Evolutionary conservation across 2,888 invertebrate species (phyloP).

Genomic region (Pandemis corylana): DNA sequence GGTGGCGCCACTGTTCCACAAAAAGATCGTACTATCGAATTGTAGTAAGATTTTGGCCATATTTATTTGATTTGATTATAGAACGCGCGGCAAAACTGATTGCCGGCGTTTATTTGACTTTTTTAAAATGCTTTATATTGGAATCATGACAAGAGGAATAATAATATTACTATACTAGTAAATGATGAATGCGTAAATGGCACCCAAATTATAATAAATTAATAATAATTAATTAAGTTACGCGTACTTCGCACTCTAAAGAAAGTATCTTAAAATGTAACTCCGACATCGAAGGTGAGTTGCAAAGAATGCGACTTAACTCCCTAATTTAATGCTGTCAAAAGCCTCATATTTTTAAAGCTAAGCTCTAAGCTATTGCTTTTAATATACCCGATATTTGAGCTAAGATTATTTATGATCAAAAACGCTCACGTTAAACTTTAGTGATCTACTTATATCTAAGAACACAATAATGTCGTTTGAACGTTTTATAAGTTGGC

Average conservation of each 20-base stretch:
- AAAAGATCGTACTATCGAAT: too few species aligned
- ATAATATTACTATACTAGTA: too few species aligned
- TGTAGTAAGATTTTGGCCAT: too few species aligned
- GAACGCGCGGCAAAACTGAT: too few species aligned
- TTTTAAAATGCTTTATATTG: too few species aligned
- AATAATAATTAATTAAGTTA: not conserved
- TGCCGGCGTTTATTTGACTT: too few species aligned
- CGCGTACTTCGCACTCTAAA: not conserved
- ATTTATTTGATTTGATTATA: too few species aligned
- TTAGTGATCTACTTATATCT: slow-evolving; percentile 18
- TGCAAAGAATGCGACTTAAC: not conserved
- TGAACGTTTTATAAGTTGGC: slow-evolving; percentile 24
- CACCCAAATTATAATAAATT: too few species aligned
- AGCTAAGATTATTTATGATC: slow-evolving; percentile 18
- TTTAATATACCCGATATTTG: slow-evolving; percentile 11
- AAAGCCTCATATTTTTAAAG: not conserved
- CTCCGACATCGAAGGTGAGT: not conserved
- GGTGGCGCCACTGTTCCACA: too few species aligned
- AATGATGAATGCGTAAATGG: too few species aligned
- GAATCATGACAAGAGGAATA: too few species aligned
- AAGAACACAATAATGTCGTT: slow-evolving; percentile 32
- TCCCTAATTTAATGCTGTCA: not conserved
- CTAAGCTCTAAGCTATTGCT: slow-evolving; percentile 8
- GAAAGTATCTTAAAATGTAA: not conserved
- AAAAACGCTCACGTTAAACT: not conserved